phyloP scores from a whole-genome alignment of 2,113 vertebrate genomes.

The Delphinapterus leucas region DNA sequence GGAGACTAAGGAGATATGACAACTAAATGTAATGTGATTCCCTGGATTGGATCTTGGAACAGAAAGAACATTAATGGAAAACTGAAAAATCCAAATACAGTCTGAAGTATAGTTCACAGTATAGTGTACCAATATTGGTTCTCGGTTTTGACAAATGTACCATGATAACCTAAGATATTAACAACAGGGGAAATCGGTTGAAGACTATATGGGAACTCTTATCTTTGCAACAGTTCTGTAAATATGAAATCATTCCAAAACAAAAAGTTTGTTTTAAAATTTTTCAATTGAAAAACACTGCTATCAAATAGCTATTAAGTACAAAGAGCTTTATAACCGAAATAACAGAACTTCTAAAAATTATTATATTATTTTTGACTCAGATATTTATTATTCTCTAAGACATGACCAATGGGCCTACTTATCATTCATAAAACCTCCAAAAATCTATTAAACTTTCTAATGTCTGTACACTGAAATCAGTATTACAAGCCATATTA shows the following conservation, averaged over 20 bases:
- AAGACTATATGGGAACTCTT: neutral
- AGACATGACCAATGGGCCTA: slow-evolving; percentile 17
- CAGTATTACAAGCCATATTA: slow-evolving; percentile 54
- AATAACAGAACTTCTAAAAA: neutral
- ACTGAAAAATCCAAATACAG: neutral
- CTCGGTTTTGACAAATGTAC: neutral
- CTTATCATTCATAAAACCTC: slow-evolving; percentile 43
- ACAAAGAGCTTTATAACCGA: neutral
- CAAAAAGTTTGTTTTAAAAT: neutral
- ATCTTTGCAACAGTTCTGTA: neutral
- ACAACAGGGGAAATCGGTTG: neutral
- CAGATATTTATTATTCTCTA: slow-evolving; percentile 33
- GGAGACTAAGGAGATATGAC: neutral
- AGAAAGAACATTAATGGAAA: neutral
- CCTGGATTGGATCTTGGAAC: neutral
- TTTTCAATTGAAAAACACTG: neutral
- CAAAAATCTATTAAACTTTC: slow-evolving; percentile 47
- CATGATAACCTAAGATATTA: neutral
- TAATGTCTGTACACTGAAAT: slow-evolving; percentile 54
- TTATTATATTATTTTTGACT: neutral
- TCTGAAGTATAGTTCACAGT: neutral
- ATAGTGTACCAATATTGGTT: neutral
- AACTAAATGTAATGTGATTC: neutral
- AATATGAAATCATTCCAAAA: slow-evolving; percentile 5
- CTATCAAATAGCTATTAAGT: neutral